Base-by-base conservation (phyloP, 2,888 invertebrate species). In the Hyles lineata region DNA sequence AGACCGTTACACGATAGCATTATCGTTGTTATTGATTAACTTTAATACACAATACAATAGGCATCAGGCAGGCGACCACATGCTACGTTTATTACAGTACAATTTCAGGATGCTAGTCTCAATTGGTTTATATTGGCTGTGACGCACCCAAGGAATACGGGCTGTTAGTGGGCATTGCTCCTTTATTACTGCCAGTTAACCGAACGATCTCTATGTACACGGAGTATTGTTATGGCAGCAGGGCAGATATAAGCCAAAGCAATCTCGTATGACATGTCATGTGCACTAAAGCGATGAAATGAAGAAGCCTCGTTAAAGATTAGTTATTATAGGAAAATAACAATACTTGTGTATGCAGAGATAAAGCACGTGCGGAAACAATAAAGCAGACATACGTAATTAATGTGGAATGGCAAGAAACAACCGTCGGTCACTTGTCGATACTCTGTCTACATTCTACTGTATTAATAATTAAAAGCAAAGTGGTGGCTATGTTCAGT, bases 71-170 rank as follows among this genome's bases (percentile, higher is more conserved):
- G 50, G 52, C 43, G 52, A 50, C 72, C 62, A 62, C 72, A 63
- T 52, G 62, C 72, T 72, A 62, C 52, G 72, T 63, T 72, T 72
- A 72, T 72, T 52, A 35, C 72, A 71, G 50, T 67, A 67, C 67
- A 67, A 67, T 50, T 67, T 50, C 85, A 87, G 88, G 89, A 89
- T 86, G 83, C 81, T 83, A 80, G 79, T 77, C 84, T 88, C 91
- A 94, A 94, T 94, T 93, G 92, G 88, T 86, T 90, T 90, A 90
- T 90, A 91, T 92, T 89, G 86, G 84, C 84, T 86, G 82, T 86
- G 87, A 84, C 90, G 85, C 89, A 85, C 86, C 88, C 88, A 81
- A 84, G 60, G 60, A 71, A 71, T 60, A 67, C 25, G 58, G 79
- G 77, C 76, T 74, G 76, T 80, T 81, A 81, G 81, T 77, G 74